Percentiles rank a stretch among this genome's conserved stretches.
phyloP scores from a whole-genome alignment of 2,888 invertebrate species.

The Parnassius smintheus region DNA sequence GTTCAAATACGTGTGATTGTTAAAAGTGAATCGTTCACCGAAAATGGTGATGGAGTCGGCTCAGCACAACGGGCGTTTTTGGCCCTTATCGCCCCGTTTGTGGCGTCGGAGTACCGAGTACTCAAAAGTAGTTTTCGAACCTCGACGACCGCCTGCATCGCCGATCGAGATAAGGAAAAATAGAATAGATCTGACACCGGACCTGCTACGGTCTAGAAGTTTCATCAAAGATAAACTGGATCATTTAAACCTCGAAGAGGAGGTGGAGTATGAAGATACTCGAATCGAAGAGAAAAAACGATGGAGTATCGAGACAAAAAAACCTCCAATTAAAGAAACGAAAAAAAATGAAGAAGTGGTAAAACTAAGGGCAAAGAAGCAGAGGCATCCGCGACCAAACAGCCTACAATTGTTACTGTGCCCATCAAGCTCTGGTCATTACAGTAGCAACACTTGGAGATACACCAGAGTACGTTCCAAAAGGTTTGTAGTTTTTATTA shows the following conservation, averaged over 20 bases:
- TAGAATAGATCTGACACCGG: slow-evolving; percentile 56
- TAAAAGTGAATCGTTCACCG: slow-evolving; percentile 35
- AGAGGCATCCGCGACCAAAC: slow-evolving; percentile 69
- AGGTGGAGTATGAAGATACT: slow-evolving; percentile 27
- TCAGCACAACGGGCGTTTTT: slow-evolving; percentile 65
- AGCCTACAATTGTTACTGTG: slow-evolving; percentile 72
- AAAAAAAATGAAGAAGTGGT: slow-evolving; percentile 63
- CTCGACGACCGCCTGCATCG: slow-evolving; percentile 64
- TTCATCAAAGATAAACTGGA: slow-evolving; percentile 58
- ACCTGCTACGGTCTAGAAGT: slow-evolving; percentile 59
- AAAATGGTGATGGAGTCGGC: slow-evolving; percentile 77
- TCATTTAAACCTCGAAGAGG: slow-evolving; percentile 62
- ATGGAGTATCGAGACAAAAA: slow-evolving; percentile 63
- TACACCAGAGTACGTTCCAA: slow-evolving; percentile 72
- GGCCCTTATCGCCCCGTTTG: slow-evolving; percentile 72
- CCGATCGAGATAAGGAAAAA: slow-evolving; percentile 58
- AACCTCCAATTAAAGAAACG: slow-evolving; percentile 61
- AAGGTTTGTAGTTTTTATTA: slow-evolving; percentile 52
- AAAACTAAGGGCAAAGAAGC: slow-evolving; percentile 64
- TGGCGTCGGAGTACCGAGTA: slow-evolving; percentile 75
- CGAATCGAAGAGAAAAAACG: slow-evolving; percentile 44
- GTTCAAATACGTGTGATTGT: slow-evolving; percentile 33
- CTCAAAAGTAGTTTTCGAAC: slow-evolving; percentile 74
- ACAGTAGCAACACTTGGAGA: slow-evolving; percentile 74
- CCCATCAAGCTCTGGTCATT: slow-evolving; percentile 71